Conservation (phyloP, 2,888 invertebrate species). For the Hirtodrosophila confusa region DNA sequence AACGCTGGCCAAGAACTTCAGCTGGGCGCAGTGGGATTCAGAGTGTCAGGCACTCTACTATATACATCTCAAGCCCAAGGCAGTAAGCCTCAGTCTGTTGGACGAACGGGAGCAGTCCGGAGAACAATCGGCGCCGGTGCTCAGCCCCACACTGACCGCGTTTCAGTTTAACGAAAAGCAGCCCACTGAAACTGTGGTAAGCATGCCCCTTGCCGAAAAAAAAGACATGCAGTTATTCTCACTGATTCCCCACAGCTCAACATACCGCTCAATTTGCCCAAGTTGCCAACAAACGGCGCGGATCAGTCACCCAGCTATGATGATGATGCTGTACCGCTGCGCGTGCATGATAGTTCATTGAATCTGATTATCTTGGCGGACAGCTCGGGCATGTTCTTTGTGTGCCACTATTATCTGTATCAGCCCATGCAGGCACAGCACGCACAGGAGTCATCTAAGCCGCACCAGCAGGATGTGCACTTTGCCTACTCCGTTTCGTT, state of each 20-base stretch:
- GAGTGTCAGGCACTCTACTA: conserved; percentile 90
- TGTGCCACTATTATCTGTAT: conserved; percentile 93
- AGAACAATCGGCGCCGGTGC: conserved; percentile 82
- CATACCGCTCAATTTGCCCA: conserved; percentile 92
- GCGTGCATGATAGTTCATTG: conserved; percentile 92
- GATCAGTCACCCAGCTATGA: conserved; percentile 87
- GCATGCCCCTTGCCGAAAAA: conserved; percentile 64
- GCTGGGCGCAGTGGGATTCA: conserved; percentile 95
- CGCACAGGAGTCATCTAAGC: conserved; percentile 70
- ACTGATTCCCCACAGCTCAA: conserved; percentile 87
- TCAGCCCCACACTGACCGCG: conserved; percentile 91
- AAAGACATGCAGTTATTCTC: too few relatives aligned
- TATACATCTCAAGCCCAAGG: conserved; percentile 90
- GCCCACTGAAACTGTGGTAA: conserved; percentile 94
- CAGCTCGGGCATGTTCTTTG: conserved; percentile 89
- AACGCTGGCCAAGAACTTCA: conserved; percentile 88
- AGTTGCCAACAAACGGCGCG: conserved; percentile 85
- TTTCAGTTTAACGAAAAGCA: conserved; percentile 94
- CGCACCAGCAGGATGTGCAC: conserved; percentile 86
- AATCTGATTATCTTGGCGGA: conserved; percentile 92
- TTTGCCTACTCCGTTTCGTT: conserved; percentile 94
- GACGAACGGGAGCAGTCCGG: conserved; percentile 87
- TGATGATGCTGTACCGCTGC: conserved; percentile 91
- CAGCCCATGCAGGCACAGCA: conserved; percentile 87
- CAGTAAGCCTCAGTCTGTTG: conserved; percentile 87